Conservation (phyloP, 2,797 vertebrate genomes). For the Smutsia gigantea region DNA sequence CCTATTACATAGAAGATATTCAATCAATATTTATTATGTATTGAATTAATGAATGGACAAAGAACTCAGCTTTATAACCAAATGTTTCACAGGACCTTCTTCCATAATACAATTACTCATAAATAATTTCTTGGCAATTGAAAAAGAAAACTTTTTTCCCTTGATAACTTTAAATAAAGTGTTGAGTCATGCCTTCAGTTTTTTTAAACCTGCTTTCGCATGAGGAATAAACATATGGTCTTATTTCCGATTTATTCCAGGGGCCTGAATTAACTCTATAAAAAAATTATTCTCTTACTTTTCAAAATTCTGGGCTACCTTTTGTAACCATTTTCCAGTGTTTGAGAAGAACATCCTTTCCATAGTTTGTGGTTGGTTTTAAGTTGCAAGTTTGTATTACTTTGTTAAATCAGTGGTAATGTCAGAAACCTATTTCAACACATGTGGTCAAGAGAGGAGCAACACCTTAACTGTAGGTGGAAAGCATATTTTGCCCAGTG, state of each 20-base stretch:
- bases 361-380: background rate
- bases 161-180: constrained; percentile 5
- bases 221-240: background rate
- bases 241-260: constrained; percentile 44
- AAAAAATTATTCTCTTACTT: background rate
- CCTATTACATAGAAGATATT: background rate
- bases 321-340: background rate
- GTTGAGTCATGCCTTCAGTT: background rate
- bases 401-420: background rate
- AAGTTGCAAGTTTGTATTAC: background rate
- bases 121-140: background rate
- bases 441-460: background rate
- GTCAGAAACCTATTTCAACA: background rate
- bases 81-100: background rate
- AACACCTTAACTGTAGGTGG: background rate
- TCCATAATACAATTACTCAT: background rate
- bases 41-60: background rate
- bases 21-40: background rate
- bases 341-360: background rate
- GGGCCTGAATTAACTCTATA: background rate
- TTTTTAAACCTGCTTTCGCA: background rate
- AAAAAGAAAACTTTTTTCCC: background rate
- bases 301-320: background rate
- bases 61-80: background rate
- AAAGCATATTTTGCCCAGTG: background rate